These are phyloP conservation scores for Gymnothorax javanicus DNA, from an alignment of 2,797 vertebrate species.

Conservation along the genomic window DNA sequence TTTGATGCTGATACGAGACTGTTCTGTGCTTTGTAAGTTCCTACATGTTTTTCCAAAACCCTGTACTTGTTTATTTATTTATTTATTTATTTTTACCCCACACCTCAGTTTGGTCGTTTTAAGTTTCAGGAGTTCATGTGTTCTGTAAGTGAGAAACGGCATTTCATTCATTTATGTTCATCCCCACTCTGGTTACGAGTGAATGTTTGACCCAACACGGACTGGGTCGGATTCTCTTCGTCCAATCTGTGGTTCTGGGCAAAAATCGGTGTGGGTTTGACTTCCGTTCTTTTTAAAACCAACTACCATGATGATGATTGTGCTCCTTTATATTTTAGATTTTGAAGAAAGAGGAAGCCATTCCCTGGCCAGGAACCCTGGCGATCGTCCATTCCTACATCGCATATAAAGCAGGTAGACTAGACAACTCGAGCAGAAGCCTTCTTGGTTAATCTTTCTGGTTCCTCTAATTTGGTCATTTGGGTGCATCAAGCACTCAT, in stretches of 20 bases:
- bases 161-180: conserved; percentile 69
- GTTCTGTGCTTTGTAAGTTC: conserved; percentile 77
- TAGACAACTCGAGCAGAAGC: neutral
- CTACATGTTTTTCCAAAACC: conserved; percentile 50
- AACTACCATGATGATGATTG: neutral
- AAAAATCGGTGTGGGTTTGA: neutral
- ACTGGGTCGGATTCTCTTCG: neutral
- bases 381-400: conserved; percentile 91
- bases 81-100: neutral
- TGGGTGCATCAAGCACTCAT: neutral
- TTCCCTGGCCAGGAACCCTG: conserved; percentile 87
- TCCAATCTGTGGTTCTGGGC: neutral
- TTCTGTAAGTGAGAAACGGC: conserved; percentile 62
- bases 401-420: conserved; percentile 94
- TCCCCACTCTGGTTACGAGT: conserved; percentile 38
- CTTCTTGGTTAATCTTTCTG: neutral
- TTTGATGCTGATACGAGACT: conserved; percentile 60
- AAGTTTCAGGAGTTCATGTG: conserved; percentile 45
- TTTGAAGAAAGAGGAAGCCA: conserved; percentile 87
- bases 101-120: neutral
- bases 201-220: neutral
- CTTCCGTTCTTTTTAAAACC: neutral
- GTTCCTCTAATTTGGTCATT: neutral
- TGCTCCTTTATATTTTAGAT: conserved; percentile 63
- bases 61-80: neutral